These are phyloP conservation scores for Genyomyrus donnyi DNA, from an alignment of 2,113 vertebrate species.

Conservation along the genomic window DNA sequence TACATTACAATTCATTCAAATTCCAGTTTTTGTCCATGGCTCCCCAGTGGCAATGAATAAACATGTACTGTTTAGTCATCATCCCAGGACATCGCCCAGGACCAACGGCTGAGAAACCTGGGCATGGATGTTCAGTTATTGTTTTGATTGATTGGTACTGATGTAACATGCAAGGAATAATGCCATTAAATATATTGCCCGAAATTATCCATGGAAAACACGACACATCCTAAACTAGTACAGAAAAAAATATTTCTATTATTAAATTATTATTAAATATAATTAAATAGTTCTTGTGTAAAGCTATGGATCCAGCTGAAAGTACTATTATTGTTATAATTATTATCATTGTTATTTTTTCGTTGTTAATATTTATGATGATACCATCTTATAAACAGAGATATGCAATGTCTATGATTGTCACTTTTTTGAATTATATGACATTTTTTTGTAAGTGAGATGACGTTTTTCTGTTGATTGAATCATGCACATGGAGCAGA, in stretches of 20 bases:
- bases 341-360: not conserved
- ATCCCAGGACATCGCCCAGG: not conserved
- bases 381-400: not conserved
- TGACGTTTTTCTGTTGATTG: not conserved
- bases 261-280: not conserved
- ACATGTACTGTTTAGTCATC: not conserved
- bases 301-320: not conserved
- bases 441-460: not conserved
- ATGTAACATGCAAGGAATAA: not conserved
- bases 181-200: not conserved
- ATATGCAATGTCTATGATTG: not conserved
- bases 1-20: not conserved
- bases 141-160: not conserved
- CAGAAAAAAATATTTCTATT: not conserved
- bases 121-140: not conserved
- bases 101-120: not conserved
- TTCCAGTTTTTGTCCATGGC: not conserved
- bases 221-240: not conserved
- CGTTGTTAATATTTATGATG: not conserved
- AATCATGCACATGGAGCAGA: not conserved
- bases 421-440: not conserved
- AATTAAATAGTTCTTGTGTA: not conserved
- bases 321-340: not conserved
- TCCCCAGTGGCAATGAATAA: not conserved
- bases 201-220: not conserved